Base-by-base conservation (phyloP, 1,140 invertebrate genomes). In the Zeugodacus cucurbitae region DNA sequence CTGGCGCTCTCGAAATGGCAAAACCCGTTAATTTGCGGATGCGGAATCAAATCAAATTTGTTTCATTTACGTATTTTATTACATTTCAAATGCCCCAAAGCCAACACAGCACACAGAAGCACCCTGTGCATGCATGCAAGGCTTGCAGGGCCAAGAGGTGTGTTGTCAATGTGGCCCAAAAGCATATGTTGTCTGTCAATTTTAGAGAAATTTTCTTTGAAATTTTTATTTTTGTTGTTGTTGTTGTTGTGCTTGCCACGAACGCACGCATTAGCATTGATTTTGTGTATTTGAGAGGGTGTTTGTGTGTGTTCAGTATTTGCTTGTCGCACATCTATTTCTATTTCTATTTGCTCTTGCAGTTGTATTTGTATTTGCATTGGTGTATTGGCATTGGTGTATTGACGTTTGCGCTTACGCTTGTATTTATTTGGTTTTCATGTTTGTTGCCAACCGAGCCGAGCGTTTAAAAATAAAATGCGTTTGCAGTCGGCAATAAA, bases 11-110 rank as follows among this genome's bases (percentile, higher is more conserved):
- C 74, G 41, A 48, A 54, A 82, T 26, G 41, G 2, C 48, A 41
- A 82, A 82, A 82, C 74, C n/a, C n/a, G 41, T 48, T 82, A 82
- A 82, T 82, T 82, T 48, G 41, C 74, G 41, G 74, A 82, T 54
- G 41, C n/a, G 34, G 41, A 26, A 82, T 17, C 41, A 82, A 82
- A 82, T 82, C 74, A 29, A 44, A 82, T 82, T 48, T 82, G 41
- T 44, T 82, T 41, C 44, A 82, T 48, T 82, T 48, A n/a, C 74
- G n/a, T 48, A 29, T 48, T 82, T 82, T 48, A 82, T 48, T 48
- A 54, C n/a, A 48, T 74, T 41, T 74, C 70, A 7, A 82, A 82
- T 54, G n/a, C 41, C 41, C 41, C 41, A 10, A 14, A 44, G 41
- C 74, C 7, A 48, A 37, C 37, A 22, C 20, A 41, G 32, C 57